phyloP scores from a whole-genome alignment of 2,888 invertebrate species.

The Drosophila cognata region DNA sequence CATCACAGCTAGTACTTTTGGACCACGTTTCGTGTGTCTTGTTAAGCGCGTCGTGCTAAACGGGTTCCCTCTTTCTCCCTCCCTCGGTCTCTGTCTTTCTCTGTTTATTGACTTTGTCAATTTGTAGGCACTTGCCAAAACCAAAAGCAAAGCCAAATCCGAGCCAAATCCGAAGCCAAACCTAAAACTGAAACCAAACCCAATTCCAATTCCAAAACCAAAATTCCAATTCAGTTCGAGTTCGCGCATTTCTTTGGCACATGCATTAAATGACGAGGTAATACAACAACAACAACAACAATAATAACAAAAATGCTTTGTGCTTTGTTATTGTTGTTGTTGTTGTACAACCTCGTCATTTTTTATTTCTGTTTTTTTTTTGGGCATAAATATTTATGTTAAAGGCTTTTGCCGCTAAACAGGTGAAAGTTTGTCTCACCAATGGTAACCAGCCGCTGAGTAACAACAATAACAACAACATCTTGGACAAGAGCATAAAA shows the following conservation, averaged over 20 bases:
- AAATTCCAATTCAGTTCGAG: slow-evolving; percentile 33
- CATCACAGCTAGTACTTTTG: slow-evolving; percentile 18
- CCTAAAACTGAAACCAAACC: slow-evolving; percentile 29
- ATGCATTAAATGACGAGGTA: slow-evolving; percentile 17
- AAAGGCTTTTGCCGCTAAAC: slow-evolving; percentile 71
- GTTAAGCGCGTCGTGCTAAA: slow-evolving; percentile 39
- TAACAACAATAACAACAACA: slow-evolving; percentile 30
- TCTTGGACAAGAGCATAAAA: slow-evolving; percentile 15
- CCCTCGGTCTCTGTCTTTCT: neutral
- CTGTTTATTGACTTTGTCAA: slow-evolving; percentile 55
- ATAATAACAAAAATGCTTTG: slow-evolving; percentile 20
- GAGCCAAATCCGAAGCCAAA: slow-evolving; percentile 27
- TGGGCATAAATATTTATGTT: slow-evolving; percentile 77
- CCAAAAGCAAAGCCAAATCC: slow-evolving; percentile 49
- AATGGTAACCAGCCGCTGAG: slow-evolving; percentile 43
- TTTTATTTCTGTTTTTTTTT: slow-evolving; percentile 49
- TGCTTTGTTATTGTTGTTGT: slow-evolving; percentile 22
- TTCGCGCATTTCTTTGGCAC: slow-evolving; percentile 27
- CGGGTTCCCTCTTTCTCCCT: slow-evolving; percentile 20
- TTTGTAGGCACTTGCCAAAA: slow-evolving; percentile 65
- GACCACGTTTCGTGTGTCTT: slow-evolving; percentile 22
- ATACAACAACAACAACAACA: slow-evolving; percentile 20
- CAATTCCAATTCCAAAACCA: slow-evolving; percentile 13
- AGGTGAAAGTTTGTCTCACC: slow-evolving; percentile 73
- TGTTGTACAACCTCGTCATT: slow-evolving; percentile 30